These are phyloP conservation scores for Parambassis ranga DNA, from an alignment of 2,797 vertebrate genomes.

Conservation along the genomic window DNA sequence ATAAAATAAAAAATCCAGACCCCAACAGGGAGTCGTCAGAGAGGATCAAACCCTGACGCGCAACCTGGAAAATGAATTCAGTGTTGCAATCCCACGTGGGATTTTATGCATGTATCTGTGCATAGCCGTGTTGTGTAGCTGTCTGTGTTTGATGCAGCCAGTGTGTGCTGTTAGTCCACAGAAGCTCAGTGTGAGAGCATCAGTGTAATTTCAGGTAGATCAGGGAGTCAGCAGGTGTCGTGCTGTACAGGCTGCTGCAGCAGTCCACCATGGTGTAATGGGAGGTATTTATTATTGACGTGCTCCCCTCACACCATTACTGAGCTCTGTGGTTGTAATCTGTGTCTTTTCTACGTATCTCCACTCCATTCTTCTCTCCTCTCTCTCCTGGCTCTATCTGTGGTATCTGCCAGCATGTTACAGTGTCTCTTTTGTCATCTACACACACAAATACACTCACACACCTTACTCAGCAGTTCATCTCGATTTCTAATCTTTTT, in stretches of 20 bases:
- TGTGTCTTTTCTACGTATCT: slow-evolving; percentile 60
- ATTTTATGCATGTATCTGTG: slow-evolving; percentile 12
- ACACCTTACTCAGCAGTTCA: slow-evolving; percentile 78
- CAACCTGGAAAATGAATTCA: slow-evolving; percentile 41
- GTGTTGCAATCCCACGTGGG: neutral
- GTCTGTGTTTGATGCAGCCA: slow-evolving; percentile 25
- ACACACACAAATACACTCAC: slow-evolving; percentile 42
- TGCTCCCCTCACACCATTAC: slow-evolving; percentile 66
- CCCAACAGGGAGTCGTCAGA: slow-evolving; percentile 36
- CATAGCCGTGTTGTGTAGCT: neutral
- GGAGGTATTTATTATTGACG: slow-evolving; percentile 81
- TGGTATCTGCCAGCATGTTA: slow-evolving; percentile 56
- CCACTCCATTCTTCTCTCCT: slow-evolving; percentile 18
- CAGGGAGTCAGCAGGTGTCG: slow-evolving; percentile 70
- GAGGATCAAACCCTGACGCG: slow-evolving; percentile 41
- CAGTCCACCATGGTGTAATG: slow-evolving; percentile 67
- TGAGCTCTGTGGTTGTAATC: slow-evolving; percentile 70
- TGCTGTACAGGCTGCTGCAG: slow-evolving; percentile 44
- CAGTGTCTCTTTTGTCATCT: slow-evolving; percentile 62
- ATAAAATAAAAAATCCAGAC: slow-evolving; percentile 14
- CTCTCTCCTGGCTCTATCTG: slow-evolving; percentile 42
- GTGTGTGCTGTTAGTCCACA: slow-evolving; percentile 23
- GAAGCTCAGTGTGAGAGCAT: slow-evolving; percentile 61
- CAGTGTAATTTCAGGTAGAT: slow-evolving; percentile 67
- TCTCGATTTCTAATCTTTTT: slow-evolving; percentile 71